Evolutionary conservation across 30 jellyfish, hydroid and myxozoan species (phyloP), one percentile per base, ranked within the genome.

Genomic region (Chrysaora quinquecirrha): DNA sequence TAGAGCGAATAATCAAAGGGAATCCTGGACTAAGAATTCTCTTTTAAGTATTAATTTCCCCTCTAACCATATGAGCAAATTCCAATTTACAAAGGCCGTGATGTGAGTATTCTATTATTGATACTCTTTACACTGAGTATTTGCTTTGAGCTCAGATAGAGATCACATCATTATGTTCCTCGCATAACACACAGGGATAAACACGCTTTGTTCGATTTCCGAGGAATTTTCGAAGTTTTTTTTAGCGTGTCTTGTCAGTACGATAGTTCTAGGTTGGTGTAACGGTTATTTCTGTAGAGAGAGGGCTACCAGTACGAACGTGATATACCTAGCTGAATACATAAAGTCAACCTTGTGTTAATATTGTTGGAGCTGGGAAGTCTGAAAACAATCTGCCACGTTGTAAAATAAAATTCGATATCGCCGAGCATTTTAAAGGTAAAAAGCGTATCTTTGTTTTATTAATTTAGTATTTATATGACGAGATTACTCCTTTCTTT

Each of bases 161-260:
- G 68, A 16, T 52, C 68, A 52, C 24, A 3, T 52, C 25, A 52
- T 20, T 10, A 52, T 52, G 3, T 25, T 52, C 12, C 68, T 16
- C 25, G 68, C 68, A 52, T 52, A 52, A 52, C 68, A 52, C 29
- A 3, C 68, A 9, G 68, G 68, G 68, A 52, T 52, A 20, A 10
- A 52, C 68, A 52, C 27, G 68, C 68, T 52, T 52, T 52, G 68
- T 52, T 52, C 29, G 6, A 9, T 9, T 19, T 52, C 68, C 68
- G 68, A 52, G 24, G 68, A 52, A 20, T 52, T 52, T 52, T 19
- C 29, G 6, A 16, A 38, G 54, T 38, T 38, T 38, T 38, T 3
- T 38, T 38, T 38, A n/a, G n/a, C n/a, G n/a, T n/a, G n/a, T n/a
- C n/a, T n/a, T n/a, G n/a, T 38, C 6, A 38, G 54, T 14, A 14